These are phyloP conservation scores for Oncopodura yosiiana DNA, from an alignment of 1,140 invertebrate genomes.

Conservation along the genomic window DNA sequence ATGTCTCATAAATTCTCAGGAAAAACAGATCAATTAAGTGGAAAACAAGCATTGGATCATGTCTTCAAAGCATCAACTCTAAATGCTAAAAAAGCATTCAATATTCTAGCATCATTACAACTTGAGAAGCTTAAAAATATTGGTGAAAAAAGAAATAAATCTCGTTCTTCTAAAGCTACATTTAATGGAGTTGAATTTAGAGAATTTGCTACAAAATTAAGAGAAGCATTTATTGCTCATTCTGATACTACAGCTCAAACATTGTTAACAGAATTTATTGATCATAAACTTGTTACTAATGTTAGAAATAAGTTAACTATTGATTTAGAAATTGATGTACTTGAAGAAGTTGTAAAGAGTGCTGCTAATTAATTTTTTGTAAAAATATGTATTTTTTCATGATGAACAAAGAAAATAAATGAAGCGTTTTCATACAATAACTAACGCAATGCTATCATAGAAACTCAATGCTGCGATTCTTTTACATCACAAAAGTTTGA, in stretches of 20 bases:
- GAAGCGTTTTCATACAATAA: too few species aligned
- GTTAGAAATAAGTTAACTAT: slow-evolving; percentile 3
- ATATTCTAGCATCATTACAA: slow-evolving; percentile 22
- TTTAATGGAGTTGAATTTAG: slow-evolving; percentile 25
- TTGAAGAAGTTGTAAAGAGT: neutral
- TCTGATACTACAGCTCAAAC: slow-evolving; percentile 14
- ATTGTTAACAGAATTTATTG: slow-evolving; percentile 29
- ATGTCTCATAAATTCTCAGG: slow-evolving; percentile 2
- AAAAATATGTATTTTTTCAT: too few species aligned
- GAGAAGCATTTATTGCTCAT: slow-evolving; percentile 28
- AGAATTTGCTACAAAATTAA: slow-evolving; percentile 18
- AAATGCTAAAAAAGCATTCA: slow-evolving; percentile 30
- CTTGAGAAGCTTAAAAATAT: slow-evolving; percentile 15
- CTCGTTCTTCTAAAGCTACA: slow-evolving; percentile 15
- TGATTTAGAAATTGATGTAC: neutral
- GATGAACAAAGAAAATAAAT: too few species aligned
- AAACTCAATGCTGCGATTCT: too few species aligned
- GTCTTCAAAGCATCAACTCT: slow-evolving; percentile 26
- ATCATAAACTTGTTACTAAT: slow-evolving; percentile 27
- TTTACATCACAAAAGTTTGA: too few species aligned
- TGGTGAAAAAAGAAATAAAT: neutral
- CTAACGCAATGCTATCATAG: too few species aligned
- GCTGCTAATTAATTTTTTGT: too few species aligned
- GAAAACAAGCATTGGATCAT: slow-evolving; percentile 21
- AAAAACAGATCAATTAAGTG: slow-evolving; percentile 4